Percentiles rank a stretch among this genome's conserved stretches.
Evolutionary conservation across 1,140 invertebrate species (phyloP).

Genomic region (Tetragnatha versicolor): DNA sequence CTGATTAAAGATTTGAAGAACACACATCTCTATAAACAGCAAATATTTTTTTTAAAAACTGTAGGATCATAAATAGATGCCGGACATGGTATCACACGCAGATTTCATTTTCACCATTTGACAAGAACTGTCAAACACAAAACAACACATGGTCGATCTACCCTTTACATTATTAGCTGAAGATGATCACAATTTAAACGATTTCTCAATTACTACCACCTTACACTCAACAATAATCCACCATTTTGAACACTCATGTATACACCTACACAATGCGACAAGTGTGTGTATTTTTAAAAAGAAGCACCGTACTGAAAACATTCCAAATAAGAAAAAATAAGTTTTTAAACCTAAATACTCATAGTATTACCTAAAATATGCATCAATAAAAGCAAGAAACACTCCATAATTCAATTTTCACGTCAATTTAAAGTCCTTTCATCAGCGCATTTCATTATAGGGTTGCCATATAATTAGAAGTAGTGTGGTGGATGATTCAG

Average conservation of each 20-base stretch:
- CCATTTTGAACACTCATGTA: conserved; percentile 48
- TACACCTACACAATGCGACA: conserved; percentile 53
- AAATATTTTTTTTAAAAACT: conserved; percentile 34
- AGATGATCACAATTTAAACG: background rate
- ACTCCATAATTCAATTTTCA: too few relatives aligned
- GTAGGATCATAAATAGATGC: conserved; percentile 27
- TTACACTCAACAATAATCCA: conserved; percentile 49
- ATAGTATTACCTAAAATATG: too few relatives aligned
- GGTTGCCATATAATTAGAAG: too few relatives aligned
- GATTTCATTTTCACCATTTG: background rate
- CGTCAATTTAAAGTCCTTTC: too few relatives aligned
- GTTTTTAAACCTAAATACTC: too few relatives aligned
- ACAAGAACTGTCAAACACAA: background rate
- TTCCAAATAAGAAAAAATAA: background rate
- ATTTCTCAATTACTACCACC: conserved; percentile 29
- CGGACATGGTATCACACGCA: background rate
- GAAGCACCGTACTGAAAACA: conserved; percentile 11
- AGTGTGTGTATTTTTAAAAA: conserved; percentile 10
- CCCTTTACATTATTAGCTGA: conserved; percentile 15
- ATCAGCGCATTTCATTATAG: too few relatives aligned
- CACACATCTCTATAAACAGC: conserved; percentile 30
- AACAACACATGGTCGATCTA: background rate
- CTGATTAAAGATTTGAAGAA: background rate
- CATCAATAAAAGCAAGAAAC: too few relatives aligned
- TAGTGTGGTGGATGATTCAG: too few relatives aligned